These are phyloP conservation scores for Artemia sinica DNA, from an alignment of 2,888 invertebrate genomes.

Conservation along the genomic window DNA sequence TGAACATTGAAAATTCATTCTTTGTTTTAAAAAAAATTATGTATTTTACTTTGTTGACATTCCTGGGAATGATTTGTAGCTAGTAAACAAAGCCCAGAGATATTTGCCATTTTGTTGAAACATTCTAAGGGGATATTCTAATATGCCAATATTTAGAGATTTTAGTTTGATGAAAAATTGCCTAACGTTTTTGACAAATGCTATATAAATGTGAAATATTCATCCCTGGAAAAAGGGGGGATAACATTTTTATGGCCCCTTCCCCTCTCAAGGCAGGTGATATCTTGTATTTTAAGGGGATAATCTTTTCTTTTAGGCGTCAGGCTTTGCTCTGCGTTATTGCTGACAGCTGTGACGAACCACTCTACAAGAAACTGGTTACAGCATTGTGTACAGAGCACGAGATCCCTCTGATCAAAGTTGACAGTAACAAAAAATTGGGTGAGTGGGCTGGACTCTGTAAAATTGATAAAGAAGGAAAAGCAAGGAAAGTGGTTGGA, in stretches of 20 bases:
- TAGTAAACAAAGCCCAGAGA: too few relatives aligned
- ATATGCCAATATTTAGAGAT: too few relatives aligned
- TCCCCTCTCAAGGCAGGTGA: background rate
- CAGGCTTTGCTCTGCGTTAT: constrained; percentile 89
- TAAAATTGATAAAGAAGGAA: constrained; percentile 97
- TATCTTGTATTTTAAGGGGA: constrained; percentile 19
- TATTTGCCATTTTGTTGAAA: too few relatives aligned
- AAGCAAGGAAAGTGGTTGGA: constrained; percentile 93
- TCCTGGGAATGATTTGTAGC: too few relatives aligned
- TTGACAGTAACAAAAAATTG: constrained; percentile 95
- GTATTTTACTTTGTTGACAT: too few relatives aligned
- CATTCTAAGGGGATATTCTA: too few relatives aligned
- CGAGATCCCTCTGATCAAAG: constrained; percentile 88
- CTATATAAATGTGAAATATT: too few relatives aligned
- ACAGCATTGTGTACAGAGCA: constrained; percentile 96
- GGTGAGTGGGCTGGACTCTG: constrained; percentile 99
- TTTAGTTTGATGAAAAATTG: too few relatives aligned
- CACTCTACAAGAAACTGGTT: constrained; percentile 88
- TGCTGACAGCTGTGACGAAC: constrained; percentile 96
- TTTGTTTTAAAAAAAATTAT: too few relatives aligned
- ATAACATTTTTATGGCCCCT: background rate
- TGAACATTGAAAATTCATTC: too few relatives aligned
- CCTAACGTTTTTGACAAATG: too few relatives aligned
- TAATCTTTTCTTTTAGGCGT: constrained; percentile 44
- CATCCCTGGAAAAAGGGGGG: too few relatives aligned